phyloP scores from a whole-genome alignment of 2,888 invertebrate species.

The Trissonchulus sp. region DNA sequence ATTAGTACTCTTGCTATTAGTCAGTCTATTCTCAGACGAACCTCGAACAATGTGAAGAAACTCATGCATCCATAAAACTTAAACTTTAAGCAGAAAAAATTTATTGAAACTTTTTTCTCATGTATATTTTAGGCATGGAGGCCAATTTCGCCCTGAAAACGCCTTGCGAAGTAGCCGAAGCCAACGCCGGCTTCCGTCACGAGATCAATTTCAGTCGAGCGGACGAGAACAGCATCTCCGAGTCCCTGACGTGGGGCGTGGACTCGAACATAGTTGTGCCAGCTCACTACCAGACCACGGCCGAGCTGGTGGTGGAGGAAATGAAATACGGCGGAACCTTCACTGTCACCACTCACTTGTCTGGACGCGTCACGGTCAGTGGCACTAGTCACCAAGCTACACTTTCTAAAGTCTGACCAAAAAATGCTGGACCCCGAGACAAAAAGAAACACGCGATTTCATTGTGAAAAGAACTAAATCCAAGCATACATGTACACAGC shows the following conservation, averaged over 20 bases:
- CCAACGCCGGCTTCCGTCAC: conserved; percentile 53
- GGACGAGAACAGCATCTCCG: conserved; percentile 51
- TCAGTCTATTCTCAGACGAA: too few species aligned
- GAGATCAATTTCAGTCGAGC: conserved; percentile 52
- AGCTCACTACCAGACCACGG: conserved; percentile 51
- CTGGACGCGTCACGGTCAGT: conserved; percentile 30
- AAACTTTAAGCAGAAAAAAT: too few species aligned
- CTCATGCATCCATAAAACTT: too few species aligned
- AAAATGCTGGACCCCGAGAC: too few species aligned
- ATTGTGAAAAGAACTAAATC: too few species aligned
- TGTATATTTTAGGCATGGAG: background rate
- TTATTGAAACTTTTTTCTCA: too few species aligned
- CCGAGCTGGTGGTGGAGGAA: conserved; percentile 56
- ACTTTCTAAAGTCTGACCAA: conserved; percentile 41
- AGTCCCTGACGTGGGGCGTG: conserved; percentile 57
- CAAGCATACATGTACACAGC: too few species aligned
- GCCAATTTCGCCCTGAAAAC: conserved; percentile 54
- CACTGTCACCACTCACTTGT: conserved; percentile 48
- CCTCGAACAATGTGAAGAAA: too few species aligned
- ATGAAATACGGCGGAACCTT: conserved; percentile 55
- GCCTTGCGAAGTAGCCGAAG: conserved; percentile 55
- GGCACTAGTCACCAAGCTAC: conserved; percentile 44
- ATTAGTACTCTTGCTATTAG: too few species aligned
- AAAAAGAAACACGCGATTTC: too few species aligned
- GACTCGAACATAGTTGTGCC: conserved; percentile 55